phyloP scores from a whole-genome alignment of 1,140 invertebrate species.

The Coelopa frigida region DNA sequence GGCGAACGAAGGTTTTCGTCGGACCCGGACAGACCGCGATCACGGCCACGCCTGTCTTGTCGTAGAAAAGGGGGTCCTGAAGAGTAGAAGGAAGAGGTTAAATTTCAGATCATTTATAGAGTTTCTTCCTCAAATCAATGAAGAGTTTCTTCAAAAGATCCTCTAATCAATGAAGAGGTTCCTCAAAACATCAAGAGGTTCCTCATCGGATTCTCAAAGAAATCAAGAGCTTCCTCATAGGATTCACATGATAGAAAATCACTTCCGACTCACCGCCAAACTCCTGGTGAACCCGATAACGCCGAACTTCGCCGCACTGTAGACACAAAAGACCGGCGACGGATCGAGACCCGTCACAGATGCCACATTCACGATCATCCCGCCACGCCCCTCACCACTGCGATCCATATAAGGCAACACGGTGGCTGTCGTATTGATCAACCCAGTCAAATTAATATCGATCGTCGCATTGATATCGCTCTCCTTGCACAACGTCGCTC shows the following conservation, averaged over 20 bases:
- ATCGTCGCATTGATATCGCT: constrained; percentile 31
- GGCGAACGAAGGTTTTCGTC: constrained; percentile 30
- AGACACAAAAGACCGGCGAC: constrained; percentile 42
- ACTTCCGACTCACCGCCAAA: constrained; percentile 25
- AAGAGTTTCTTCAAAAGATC: no score
- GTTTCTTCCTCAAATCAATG: no score
- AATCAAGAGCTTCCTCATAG: no score
- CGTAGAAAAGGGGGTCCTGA: constrained; percentile 33
- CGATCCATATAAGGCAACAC: constrained; percentile 48
- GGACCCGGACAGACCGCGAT: constrained; percentile 38
- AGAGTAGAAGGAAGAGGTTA: no score
- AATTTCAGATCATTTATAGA: no score
- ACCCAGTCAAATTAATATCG: constrained; percentile 33
- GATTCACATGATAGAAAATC: not conserved
- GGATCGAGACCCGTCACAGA: constrained; percentile 52
- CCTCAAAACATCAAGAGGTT: no score
- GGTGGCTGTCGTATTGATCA: constrained; percentile 35
- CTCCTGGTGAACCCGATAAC: constrained; percentile 47
- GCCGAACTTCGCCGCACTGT: constrained; percentile 48
- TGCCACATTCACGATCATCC: constrained; percentile 57
- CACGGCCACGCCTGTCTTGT: constrained; percentile 35
- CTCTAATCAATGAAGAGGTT: no score
- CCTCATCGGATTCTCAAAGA: no score
- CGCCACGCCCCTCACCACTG: constrained; percentile 52
- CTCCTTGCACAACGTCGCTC: constrained; percentile 31